A percentile compares a stretch with the other conserved stretches of the same genome.
Evolutionary conservation across 1,140 invertebrate genomes (phyloP).

Genomic region (Ceratitis capitata): DNA sequence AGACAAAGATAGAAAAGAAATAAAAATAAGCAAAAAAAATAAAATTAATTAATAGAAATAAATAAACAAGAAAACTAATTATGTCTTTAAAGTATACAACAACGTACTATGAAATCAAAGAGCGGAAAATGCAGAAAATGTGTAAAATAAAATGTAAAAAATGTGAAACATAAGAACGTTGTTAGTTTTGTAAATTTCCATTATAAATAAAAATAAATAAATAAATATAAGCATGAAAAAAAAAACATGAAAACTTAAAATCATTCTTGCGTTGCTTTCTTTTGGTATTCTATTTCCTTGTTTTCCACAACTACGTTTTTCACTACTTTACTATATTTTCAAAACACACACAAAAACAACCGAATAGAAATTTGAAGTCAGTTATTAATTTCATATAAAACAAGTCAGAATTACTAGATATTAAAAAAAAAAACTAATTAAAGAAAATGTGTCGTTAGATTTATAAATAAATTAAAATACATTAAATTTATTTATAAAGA

Average conservation of each 20-base stretch:
- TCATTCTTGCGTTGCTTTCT: constrained; percentile 12
- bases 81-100: neutral
- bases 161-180: neutral
- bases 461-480: no score
- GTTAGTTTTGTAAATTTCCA: constrained; percentile 21
- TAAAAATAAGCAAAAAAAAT: constrained; percentile 4
- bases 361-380: no score
- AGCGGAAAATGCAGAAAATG: constrained; percentile 18
- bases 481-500: no score
- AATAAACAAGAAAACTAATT: neutral
- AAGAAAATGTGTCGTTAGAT: no score
- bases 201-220: neutral
- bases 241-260: constrained; percentile 8
- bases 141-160: constrained; percentile 15
- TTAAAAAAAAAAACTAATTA: no score
- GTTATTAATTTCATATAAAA: no score
- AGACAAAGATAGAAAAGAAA: neutral
- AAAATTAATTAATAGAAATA: neutral
- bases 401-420: no score
- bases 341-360: no score
- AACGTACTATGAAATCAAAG: neutral
- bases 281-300: neutral
- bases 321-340: neutral
- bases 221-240: constrained; percentile 9
- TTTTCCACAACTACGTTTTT: neutral